phyloP scores from a whole-genome alignment of 1,140 invertebrate species.

The Nymphalis io region DNA sequence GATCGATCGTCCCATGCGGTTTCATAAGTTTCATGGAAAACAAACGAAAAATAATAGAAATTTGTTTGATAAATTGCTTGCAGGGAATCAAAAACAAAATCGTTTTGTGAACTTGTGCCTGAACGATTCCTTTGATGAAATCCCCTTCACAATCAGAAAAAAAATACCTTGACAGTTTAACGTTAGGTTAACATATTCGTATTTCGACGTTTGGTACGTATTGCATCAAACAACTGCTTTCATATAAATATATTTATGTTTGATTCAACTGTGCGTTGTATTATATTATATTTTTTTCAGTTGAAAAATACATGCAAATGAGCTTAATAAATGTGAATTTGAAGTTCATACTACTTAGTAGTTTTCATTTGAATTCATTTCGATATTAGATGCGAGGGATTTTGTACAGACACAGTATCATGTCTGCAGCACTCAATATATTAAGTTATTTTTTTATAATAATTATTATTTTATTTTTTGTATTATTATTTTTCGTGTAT shows the following conservation, averaged over 20 bases:
- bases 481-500: too few species aligned
- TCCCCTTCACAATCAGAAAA: neutral
- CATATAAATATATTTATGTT: neutral
- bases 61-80: conserved; percentile 38
- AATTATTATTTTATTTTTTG: too few species aligned
- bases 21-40: conserved; percentile 23
- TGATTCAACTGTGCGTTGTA: too few species aligned
- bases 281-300: too few species aligned
- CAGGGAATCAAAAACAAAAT: conserved; percentile 11
- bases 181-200: neutral
- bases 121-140: conserved; percentile 11
- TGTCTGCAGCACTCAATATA: too few species aligned
- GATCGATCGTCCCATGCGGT: conserved; percentile 20
- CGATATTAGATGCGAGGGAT: too few species aligned
- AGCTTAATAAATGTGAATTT: too few species aligned
- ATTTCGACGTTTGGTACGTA: neutral
- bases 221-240: neutral
- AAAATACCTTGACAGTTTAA: neutral
- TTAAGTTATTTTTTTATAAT: too few species aligned
- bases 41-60: conserved; percentile 26
- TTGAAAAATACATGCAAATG: too few species aligned
- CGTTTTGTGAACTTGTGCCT: conserved; percentile 15
- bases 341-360: too few species aligned
- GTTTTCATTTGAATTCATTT: too few species aligned
- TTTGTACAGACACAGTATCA: too few species aligned